Percentiles rank a stretch among this genome's conserved stretches.
Evolutionary conservation across 2,113 vertebrate genomes (phyloP).

Genomic region (Amblyornis subalaris): DNA sequence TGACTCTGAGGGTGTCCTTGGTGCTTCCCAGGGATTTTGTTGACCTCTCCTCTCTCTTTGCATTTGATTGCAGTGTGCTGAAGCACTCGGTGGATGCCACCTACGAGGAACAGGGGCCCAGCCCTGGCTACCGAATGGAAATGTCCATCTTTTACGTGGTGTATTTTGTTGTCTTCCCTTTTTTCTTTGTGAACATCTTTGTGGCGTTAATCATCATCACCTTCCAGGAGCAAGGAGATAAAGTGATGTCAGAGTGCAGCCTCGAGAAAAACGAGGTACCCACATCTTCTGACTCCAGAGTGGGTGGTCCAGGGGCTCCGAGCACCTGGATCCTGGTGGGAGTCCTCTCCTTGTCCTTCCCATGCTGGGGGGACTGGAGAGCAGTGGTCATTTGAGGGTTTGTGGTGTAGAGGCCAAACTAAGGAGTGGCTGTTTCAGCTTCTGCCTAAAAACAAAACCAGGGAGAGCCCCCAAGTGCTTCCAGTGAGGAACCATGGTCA

Average conservation of each 20-base stretch:
- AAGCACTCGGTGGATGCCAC: slow-evolving; percentile 97
- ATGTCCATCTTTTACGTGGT: slow-evolving; percentile 98
- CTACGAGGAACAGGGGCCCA: slow-evolving; percentile 91
- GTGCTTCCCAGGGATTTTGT: background rate
- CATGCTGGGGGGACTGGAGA: background rate
- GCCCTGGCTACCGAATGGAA: slow-evolving; percentile 93
- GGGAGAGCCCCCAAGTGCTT: fast-evolving
- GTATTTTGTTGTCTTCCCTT: slow-evolving; percentile 97
- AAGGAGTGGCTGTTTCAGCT: background rate
- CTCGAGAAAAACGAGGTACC: slow-evolving; percentile 94
- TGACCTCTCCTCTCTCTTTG: slow-evolving; percentile 30
- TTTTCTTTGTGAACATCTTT: slow-evolving; percentile 99
- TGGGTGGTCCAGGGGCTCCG: background rate
- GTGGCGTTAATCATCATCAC: slow-evolving; percentile 98
- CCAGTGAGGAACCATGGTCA: background rate
- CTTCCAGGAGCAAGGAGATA: slow-evolving; percentile 98
- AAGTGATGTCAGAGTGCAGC: slow-evolving; percentile 95
- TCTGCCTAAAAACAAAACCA: background rate
- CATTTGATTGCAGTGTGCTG: slow-evolving; percentile 80
- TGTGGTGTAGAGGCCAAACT: background rate
- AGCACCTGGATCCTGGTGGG: background rate
- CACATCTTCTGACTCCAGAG: background rate
- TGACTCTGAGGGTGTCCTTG: background rate
- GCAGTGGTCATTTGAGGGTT: background rate
- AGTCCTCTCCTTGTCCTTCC: fast-evolving